phyloP scores from a whole-genome alignment of 2,113 vertebrate genomes.

The Conger conger region DNA sequence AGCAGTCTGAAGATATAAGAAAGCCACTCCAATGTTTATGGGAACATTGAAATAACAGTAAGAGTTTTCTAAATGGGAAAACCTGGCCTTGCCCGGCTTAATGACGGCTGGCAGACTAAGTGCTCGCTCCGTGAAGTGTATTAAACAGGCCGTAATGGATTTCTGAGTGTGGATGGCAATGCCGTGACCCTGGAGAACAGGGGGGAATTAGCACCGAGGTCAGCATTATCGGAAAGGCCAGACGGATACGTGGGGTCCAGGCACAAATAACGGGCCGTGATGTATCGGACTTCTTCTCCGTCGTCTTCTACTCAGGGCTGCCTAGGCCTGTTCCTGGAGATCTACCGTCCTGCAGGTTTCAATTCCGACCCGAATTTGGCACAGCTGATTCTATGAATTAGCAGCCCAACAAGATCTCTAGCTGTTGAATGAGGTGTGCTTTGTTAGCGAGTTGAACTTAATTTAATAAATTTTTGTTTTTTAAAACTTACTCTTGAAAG shows the following conservation, averaged over 20 bases:
- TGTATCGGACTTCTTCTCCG: not conserved
- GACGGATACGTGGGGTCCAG: not conserved
- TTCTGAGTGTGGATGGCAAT: not conserved
- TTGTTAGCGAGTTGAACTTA: no score
- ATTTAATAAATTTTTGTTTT: no score
- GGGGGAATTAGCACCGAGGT: not conserved
- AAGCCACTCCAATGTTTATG: not conserved
- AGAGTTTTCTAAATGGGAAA: not conserved
- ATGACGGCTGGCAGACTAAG: constrained; percentile 1
- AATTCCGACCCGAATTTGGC: no score
- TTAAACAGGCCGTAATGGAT: constrained; percentile 4
- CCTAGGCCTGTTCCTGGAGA: no score
- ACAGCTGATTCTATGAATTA: no score
- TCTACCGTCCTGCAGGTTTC: no score
- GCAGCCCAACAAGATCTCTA: no score
- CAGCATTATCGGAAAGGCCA: not conserved
- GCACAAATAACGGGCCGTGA: not conserved
- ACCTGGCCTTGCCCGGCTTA: not conserved
- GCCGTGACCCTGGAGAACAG: not conserved
- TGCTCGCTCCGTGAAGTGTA: constrained; percentile 12
- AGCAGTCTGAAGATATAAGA: not conserved
- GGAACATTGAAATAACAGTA: constrained; percentile 7
- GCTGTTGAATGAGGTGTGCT: no score
- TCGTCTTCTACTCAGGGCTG: no score
- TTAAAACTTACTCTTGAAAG: no score